Evolutionary conservation across 2,797 vertebrate genomes (phyloP).

Genomic region (Phyllotis vaccarum): DNA sequence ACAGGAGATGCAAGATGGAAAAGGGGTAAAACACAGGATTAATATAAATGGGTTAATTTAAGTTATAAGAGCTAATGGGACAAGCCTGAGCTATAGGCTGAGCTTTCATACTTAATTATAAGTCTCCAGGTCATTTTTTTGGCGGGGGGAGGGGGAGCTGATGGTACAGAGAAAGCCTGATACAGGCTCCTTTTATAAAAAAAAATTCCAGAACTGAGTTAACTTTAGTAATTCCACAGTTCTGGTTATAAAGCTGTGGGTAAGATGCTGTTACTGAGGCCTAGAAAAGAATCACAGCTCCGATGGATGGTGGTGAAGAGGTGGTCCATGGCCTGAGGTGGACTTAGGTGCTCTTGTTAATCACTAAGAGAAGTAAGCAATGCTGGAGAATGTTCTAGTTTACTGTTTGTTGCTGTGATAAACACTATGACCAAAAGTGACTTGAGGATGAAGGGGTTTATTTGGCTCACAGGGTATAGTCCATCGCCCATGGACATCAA

Average conservation of each 20-base stretch:
- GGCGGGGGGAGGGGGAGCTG: neutral
- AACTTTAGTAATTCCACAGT: neutral
- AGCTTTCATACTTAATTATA: neutral
- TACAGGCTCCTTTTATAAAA: neutral
- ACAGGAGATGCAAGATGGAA: neutral
- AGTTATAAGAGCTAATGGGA: neutral
- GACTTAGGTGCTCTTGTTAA: neutral
- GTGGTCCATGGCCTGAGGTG: neutral
- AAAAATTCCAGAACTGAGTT: neutral
- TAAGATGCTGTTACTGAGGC: neutral
- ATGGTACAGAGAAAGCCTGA: neutral
- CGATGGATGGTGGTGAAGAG: neutral
- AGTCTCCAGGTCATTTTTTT: neutral
- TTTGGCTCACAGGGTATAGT: neutral
- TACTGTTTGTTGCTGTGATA: neutral
- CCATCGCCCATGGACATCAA: neutral
- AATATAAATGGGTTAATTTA: neutral
- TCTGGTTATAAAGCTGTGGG: neutral
- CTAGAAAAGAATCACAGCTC: neutral
- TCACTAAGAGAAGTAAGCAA: neutral
- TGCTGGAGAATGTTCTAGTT: neutral
- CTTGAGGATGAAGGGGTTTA: neutral
- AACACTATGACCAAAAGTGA: neutral
- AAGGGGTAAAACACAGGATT: neutral
- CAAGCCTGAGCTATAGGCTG: neutral